phyloP scores from a whole-genome alignment of 2,113 vertebrate species.

The Podarcis cretensis region DNA sequence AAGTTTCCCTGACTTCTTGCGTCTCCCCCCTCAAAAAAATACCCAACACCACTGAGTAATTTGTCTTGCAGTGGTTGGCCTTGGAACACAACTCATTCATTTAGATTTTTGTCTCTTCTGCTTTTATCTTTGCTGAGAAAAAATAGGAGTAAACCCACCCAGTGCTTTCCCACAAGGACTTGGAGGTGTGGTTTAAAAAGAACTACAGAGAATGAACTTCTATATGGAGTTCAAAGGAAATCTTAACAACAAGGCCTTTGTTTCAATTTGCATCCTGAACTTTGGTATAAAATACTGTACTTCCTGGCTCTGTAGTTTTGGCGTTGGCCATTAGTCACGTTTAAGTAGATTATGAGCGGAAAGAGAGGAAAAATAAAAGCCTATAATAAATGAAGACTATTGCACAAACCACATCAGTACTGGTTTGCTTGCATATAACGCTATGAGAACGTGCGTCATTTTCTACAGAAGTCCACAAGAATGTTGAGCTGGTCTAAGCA shows the following conservation, averaged over 20 bases:
- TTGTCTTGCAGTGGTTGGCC: neutral
- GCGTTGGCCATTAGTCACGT: constrained; percentile 19
- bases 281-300: constrained; percentile 9
- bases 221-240: neutral
- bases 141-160: constrained; percentile 3
- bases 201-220: neutral
- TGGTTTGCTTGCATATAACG: neutral
- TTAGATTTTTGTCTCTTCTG: neutral
- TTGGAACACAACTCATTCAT: constrained; percentile 11
- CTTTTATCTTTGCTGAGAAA: constrained; percentile 20
- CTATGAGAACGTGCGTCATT: neutral
- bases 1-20: neutral
- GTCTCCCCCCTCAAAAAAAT: too few species aligned
- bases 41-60: neutral
- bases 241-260: neutral
- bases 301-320: constrained; percentile 15
- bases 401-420: neutral
- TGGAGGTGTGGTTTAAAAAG: neutral
- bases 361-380: neutral
- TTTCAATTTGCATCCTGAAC: neutral
- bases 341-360: constrained; percentile 25
- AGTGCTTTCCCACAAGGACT: neutral
- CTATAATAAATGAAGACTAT: neutral
- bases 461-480: neutral
- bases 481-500: neutral